Conservation (phyloP, 2,113 vertebrate genomes). For the Apodemus speciosus region DNA sequence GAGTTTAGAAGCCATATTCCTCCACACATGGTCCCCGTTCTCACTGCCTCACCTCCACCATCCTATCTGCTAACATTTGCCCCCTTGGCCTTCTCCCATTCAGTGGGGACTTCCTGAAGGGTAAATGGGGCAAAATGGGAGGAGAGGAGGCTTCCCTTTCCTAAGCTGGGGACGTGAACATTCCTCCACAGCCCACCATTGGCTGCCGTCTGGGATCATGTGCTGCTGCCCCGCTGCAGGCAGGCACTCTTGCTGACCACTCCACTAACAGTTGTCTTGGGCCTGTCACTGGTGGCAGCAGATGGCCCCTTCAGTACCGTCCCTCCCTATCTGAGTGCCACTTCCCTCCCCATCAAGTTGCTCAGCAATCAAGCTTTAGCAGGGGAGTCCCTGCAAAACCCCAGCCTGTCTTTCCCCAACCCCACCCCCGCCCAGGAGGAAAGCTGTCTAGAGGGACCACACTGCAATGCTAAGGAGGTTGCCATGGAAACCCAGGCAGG, state of each 20-base stretch:
- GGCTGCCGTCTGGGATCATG: background rate
- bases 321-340: background rate
- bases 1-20: conserved; percentile 12
- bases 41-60: background rate
- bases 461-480: conserved; percentile 91
- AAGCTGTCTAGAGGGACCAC: conserved; percentile 64
- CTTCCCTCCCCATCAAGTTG: background rate
- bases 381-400: conserved; percentile 24
- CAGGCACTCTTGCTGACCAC: background rate
- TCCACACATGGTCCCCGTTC: background rate
- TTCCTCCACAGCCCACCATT: background rate
- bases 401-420: background rate
- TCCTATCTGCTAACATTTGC: too few species aligned
- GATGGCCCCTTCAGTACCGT: conserved; percentile 17
- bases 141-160: background rate
- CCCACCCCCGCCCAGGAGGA: background rate
- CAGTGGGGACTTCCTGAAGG: conserved; percentile 17
- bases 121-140: conserved; percentile 3
- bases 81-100: background rate
- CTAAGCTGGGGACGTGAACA: background rate
- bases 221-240: too few species aligned
- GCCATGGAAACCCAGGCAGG: conserved; percentile 89
- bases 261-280: background rate
- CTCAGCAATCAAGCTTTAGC: conserved; percentile 7
- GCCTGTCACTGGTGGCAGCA: conserved; percentile 30